Evolutionary conservation across 2,888 invertebrate genomes (phyloP).

Genomic region (Antitype chi): DNA sequence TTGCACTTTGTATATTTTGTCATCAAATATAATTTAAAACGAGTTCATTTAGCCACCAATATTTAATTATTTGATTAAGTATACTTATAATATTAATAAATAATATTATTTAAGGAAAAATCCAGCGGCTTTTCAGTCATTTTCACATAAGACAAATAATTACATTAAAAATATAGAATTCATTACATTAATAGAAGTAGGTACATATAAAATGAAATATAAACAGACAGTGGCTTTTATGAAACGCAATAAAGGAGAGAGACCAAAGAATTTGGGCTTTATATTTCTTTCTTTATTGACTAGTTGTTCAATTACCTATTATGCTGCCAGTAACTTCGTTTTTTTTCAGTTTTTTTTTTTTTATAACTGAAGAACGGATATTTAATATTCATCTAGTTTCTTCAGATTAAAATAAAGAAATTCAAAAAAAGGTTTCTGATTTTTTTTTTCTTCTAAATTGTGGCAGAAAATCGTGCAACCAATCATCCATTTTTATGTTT

Average conservation of each 20-base stretch:
- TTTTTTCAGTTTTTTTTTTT: background rate
- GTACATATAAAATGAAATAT: background rate
- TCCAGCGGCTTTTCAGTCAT: conserved; percentile 20
- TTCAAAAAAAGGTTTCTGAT: background rate
- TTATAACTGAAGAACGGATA: background rate
- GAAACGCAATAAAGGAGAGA: background rate
- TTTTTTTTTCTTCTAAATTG: too few species aligned
- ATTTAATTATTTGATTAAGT: background rate
- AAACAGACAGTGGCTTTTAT: background rate
- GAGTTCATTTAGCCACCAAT: conserved; percentile 6
- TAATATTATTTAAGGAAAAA: background rate
- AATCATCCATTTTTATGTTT: conserved; percentile 1
- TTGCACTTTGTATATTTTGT: conserved; percentile 43
- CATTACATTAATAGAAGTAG: too few species aligned
- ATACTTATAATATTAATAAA: conserved; percentile 13
- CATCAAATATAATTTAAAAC: background rate
- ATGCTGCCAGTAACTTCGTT: background rate
- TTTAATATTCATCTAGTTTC: background rate
- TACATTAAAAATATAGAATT: too few species aligned
- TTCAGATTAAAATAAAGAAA: background rate
- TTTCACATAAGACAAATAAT: conserved; percentile 30
- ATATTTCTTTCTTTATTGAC: background rate
- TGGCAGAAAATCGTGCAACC: conserved; percentile 41
- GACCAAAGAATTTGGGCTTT: background rate
- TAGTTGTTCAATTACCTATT: background rate